Evolutionary conservation across 2,113 vertebrate genomes (phyloP), one percentile per base, ranked within the genome.

Genomic region (Peromyscus leucopus): DNA sequence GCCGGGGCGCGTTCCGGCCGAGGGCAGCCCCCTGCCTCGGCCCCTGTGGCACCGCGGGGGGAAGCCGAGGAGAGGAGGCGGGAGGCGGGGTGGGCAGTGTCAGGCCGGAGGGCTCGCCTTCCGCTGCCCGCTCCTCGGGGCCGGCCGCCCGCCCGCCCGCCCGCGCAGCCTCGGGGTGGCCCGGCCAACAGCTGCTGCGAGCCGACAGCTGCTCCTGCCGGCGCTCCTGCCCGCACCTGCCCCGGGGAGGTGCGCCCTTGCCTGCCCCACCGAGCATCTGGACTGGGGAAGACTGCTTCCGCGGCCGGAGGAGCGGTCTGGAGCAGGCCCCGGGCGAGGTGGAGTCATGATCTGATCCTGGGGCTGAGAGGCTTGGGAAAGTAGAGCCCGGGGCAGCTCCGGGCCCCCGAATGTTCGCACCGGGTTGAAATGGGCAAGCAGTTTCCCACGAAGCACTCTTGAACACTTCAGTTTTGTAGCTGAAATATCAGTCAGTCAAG

Each of bases 311-410:
- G 48, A 76, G 90, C 6, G 94, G 75, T 93, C 90, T 59, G 93
- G 90, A 75, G 13, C 97, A 96, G 97, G 97, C 97, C 96, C 12
- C 86, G 95, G 97, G 92, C 96, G 0, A 91, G 96, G 95, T 89
- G 95, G 87, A 91, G 82, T 83, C 96, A 4, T 42, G 92, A n/a
- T 92, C 90, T 67, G 96, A 80, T 82, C 95, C 95, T 26, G 86
- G 89, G 95, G 92, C 93, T 0, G 86, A 89, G 96, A 59, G 59
- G 74, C 74, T 55, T 12, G 92, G 96, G 95, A 59, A 71, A 79
- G 97, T 33, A 42, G 91, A 88, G 85, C 46, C 85, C 21, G 33
- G 67, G 85, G 65, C 85, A 26, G 65, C 84, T 69, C 84, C 28
- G 28, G 84, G n/a, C 59, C 65, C 59, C 59, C 8, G 26, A 85